Evolutionary conservation across 2,113 vertebrate species (phyloP).

Genomic region (Ceratotherium simum): DNA sequence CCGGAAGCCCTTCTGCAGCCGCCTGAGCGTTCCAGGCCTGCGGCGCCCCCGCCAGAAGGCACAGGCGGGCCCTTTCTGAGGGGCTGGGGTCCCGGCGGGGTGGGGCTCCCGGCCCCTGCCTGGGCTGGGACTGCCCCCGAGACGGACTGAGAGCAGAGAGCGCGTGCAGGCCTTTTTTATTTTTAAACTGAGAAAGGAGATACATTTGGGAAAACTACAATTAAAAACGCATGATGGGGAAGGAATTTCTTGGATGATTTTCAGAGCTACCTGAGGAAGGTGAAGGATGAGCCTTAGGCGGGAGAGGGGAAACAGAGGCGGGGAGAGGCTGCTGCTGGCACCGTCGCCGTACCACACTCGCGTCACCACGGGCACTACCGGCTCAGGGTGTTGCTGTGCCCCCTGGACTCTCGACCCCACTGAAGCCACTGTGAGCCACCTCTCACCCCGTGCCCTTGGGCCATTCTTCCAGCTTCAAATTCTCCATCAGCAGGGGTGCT

Average conservation of each 20-base stretch:
- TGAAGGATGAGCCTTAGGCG: neutral
- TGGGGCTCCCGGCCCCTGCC: neutral
- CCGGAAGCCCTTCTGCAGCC: conserved; percentile 90
- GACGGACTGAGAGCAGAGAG: rapidly evolving
- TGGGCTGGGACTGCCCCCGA: neutral
- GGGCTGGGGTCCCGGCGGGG: no score
- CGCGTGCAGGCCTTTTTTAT: neutral
- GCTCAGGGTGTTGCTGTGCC: neutral
- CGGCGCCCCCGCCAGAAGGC: neutral
- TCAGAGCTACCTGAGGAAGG: neutral
- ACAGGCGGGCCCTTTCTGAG: neutral
- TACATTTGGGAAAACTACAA: neutral
- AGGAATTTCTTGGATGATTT: neutral
- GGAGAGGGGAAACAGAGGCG: neutral
- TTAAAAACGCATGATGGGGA: neutral
- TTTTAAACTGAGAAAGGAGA: neutral
- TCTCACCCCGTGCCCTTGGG: neutral
- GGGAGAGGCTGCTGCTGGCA: rapidly evolving
- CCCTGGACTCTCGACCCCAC: no score
- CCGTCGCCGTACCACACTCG: rapidly evolving
- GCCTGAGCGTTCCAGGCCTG: conserved; percentile 89
- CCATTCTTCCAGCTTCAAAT: neutral
- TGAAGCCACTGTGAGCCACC: no score
- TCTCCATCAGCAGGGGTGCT: neutral
- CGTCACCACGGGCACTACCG: rapidly evolving